Base-by-base conservation (phyloP, 2,113 vertebrate species). In the Corvus cornix region DNA sequence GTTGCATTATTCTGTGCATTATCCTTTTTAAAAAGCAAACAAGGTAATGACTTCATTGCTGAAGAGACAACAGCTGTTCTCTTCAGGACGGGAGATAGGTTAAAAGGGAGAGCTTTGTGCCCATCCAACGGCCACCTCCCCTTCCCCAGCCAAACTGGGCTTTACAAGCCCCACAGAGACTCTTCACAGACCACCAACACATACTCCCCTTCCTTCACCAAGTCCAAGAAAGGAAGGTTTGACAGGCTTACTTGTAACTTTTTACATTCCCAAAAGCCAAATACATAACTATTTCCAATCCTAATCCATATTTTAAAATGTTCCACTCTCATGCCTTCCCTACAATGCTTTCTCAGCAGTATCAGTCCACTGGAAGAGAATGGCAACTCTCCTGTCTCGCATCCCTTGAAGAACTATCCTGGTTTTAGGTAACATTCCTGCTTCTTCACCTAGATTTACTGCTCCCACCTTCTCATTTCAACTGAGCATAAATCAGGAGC, bases 381-480 rank as follows among this genome's bases (percentile, higher is more conserved):
- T 2, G 6, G 55, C 28, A 93, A 48, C 55, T 58, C 43, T 62
- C 48, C 37, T 0, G 0, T 69, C n/a, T 70, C 3, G 0, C 19
- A 73, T 33, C 48, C 43, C 75, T 81, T 79, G 35, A 83, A 93
- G 72, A 13, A 48, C 66, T 72, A 3, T 68, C 15, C 37, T 89
- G 28, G 4, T 64, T 91, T 89, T 56, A 51, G 39, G 48, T 31
- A 77, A 84, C 43, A 56, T 44, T 90, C 30, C 48, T 89, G 10
- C 26, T 70, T 63, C 41, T 90, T 51, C 20, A 30, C 43, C 33
- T 33, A 55, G 33, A 95, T 86, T 85, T 90, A 93, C 23, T 48
- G 73, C 63, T 94, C 75, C 26, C 62, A 92, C 35, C n/a, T 58
- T 84, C 59, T 88, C 77, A 77, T 39, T 92, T 89, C 55, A 86